phyloP scores from a whole-genome alignment of 2,888 invertebrate species.

The Calliopum simillimum region DNA sequence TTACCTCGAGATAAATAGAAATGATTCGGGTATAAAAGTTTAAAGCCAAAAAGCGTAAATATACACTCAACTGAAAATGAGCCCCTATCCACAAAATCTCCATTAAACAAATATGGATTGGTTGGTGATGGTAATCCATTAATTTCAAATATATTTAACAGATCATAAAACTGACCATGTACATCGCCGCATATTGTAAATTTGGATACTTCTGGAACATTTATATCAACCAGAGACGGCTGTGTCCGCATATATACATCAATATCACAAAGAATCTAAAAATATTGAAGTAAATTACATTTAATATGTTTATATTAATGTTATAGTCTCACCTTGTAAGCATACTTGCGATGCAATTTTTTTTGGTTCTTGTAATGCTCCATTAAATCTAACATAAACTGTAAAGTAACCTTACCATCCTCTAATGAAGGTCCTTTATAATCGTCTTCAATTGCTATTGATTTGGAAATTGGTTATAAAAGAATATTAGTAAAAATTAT shows the following conservation, averaged over 20 bases:
- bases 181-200: constrained; percentile 99
- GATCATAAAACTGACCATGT: constrained; percentile 98
- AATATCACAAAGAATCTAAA: constrained; percentile 90
- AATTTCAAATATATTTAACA: constrained; percentile 96
- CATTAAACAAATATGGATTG: constrained; percentile 98
- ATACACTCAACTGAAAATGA: constrained; percentile 99
- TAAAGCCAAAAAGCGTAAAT: constrained; percentile 96
- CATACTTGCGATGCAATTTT: constrained; percentile 95
- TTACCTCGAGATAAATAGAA: constrained; percentile 98
- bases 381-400: constrained; percentile 92
- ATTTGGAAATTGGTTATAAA: constrained; percentile 10
- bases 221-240: constrained; percentile 91
- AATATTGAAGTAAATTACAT: background rate
- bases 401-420: constrained; percentile 86
- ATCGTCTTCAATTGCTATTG: constrained; percentile 90
- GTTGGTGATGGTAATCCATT: constrained; percentile 94
- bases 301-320: background rate
- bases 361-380: constrained; percentile 91
- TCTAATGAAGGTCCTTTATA: constrained; percentile 92
- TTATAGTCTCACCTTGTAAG: constrained; percentile 82
- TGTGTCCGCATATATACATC: constrained; percentile 85
- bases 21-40: constrained; percentile 93
- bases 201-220: constrained; percentile 85
- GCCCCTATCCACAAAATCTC: constrained; percentile 99
- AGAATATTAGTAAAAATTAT: constrained; percentile 22